Evolutionary conservation across 2,113 vertebrate genomes (phyloP).

Genomic region (Euleptes europaea): DNA sequence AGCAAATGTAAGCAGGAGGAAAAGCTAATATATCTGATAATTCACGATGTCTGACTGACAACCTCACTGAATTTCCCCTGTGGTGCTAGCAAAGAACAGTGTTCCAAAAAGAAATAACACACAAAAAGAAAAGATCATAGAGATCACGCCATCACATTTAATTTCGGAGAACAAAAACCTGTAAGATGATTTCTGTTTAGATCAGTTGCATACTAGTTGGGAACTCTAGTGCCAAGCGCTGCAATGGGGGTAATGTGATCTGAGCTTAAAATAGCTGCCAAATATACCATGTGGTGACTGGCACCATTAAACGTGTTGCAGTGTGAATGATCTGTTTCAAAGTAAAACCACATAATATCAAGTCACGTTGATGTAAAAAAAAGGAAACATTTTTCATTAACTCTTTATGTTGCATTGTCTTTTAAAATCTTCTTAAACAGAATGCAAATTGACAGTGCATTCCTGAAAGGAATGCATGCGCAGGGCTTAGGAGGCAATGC

Average conservation of each 20-base stretch:
- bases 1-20: constrained; percentile 66
- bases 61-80: constrained; percentile 60
- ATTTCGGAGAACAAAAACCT: constrained; percentile 68
- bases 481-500: no score
- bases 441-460: no score
- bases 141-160: constrained; percentile 54
- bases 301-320: constrained; percentile 59
- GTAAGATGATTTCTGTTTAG: constrained; percentile 64
- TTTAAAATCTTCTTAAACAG: neutral
- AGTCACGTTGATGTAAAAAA: constrained; percentile 45
- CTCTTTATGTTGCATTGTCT: constrained; percentile 38
- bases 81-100: constrained; percentile 50
- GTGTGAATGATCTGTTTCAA: constrained; percentile 67
- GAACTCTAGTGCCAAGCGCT: constrained; percentile 61
- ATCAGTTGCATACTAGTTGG: constrained; percentile 63
- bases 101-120: constrained; percentile 53
- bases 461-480: no score
- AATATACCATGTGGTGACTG: constrained; percentile 68
- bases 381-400: constrained; percentile 49
- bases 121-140: constrained; percentile 24
- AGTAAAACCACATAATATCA: constrained; percentile 63
- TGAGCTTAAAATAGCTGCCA: constrained; percentile 73
- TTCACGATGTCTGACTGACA: constrained; percentile 62
- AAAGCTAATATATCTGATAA: constrained; percentile 62
- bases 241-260: constrained; percentile 62